Percentiles rank a stretch among this genome's conserved stretches.
Evolutionary conservation across 2,888 invertebrate genomes (phyloP).

Genomic region (Standfussiana lucernea): DNA sequence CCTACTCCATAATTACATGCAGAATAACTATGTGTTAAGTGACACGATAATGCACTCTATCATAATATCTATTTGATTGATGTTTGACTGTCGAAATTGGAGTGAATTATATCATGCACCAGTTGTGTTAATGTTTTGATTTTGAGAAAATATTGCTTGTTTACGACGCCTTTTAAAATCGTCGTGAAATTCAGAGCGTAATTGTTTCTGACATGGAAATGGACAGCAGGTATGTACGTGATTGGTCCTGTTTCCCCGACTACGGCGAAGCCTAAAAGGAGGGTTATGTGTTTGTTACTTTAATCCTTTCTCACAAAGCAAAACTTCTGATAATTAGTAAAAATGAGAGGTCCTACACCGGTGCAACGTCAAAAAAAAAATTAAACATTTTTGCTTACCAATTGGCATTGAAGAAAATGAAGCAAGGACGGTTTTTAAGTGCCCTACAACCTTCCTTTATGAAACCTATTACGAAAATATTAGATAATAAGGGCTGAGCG

Average conservation of each 20-base stretch:
- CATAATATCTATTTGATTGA: constrained; percentile 6
- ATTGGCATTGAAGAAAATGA: constrained; percentile 9
- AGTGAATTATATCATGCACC: background rate
- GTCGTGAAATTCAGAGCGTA: background rate
- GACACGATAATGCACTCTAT: constrained; percentile 16
- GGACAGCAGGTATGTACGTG: too few relatives aligned
- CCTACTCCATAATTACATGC: constrained; percentile 19
- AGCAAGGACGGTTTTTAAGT: background rate
- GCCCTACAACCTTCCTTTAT: background rate
- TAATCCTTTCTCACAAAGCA: background rate
- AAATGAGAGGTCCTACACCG: background rate
- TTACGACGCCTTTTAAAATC: background rate
- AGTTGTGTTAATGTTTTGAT: too few relatives aligned
- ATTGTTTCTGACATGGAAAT: background rate
- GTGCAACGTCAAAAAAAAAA: background rate
- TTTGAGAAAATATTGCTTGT: background rate
- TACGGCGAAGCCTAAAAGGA: too few relatives aligned
- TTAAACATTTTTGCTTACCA: background rate
- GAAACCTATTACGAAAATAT: background rate
- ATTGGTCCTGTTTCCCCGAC: too few relatives aligned
- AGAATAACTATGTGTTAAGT: constrained; percentile 8
- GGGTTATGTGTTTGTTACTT: too few relatives aligned
- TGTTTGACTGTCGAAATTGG: constrained; percentile 11
- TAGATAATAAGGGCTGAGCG: background rate
- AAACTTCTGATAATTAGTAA: background rate